phyloP scores from a whole-genome alignment of 2,888 invertebrate species.

The Leptinotarsa rubiginosa region DNA sequence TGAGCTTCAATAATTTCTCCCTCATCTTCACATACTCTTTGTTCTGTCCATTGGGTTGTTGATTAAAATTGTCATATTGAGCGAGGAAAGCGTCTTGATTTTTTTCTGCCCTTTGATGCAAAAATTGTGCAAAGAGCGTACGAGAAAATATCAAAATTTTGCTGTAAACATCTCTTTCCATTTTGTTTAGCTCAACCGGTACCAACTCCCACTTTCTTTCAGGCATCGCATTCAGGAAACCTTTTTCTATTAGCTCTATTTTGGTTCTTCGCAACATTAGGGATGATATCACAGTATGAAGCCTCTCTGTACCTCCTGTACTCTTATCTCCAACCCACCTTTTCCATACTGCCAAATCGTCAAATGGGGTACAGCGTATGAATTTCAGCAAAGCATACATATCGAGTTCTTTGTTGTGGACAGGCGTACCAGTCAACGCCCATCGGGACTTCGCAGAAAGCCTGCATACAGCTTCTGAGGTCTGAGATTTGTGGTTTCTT shows the following conservation, averaged over 20 bases:
- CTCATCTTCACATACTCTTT: conserved; percentile 74
- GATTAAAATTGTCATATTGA: conserved; percentile 11
- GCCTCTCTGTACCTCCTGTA: conserved; percentile 80
- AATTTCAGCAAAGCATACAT: conserved; percentile 86
- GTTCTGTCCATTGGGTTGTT: conserved; percentile 41
- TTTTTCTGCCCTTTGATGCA: conserved; percentile 81
- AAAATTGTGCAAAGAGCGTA: conserved; percentile 80
- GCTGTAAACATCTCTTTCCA: conserved; percentile 84
- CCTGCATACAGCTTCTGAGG: conserved; percentile 77
- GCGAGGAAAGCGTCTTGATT: conserved; percentile 61
- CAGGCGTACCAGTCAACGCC: conserved; percentile 94
- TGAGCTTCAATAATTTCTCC: conserved; percentile 72
- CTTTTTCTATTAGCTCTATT: conserved; percentile 76
- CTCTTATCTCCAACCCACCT: conserved; percentile 90
- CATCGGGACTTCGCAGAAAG: conserved; percentile 77
- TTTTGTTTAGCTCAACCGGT: conserved; percentile 74
- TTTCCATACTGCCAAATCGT: conserved; percentile 90
- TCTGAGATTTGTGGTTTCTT: conserved; percentile 86
- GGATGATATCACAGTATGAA: conserved; percentile 87
- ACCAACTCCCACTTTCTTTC: conserved; percentile 70
- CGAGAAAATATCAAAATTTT: conserved; percentile 79
- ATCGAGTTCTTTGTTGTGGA: conserved; percentile 93
- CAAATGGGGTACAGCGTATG: conserved; percentile 85
- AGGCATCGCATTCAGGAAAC: conserved; percentile 74
- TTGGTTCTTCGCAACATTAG: conserved; percentile 92